Base-by-base conservation (phyloP, 2,113 vertebrate species). In the Myrmecophaga tridactyla region DNA sequence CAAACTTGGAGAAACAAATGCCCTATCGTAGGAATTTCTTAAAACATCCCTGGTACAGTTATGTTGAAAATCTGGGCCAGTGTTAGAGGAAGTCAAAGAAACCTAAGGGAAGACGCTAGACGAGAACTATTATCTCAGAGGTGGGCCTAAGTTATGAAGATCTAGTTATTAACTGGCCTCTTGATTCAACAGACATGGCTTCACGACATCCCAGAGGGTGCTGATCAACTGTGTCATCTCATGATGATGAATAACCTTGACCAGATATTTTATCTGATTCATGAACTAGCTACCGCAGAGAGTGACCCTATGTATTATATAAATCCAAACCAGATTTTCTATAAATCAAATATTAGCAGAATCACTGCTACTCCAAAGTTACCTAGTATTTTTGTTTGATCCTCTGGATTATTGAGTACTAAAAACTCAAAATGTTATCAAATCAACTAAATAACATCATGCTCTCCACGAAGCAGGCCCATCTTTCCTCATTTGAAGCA, bases 261-360 rank as follows among this genome's bases (percentile, higher is more conserved):
- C 51, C 31, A 48, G n/a, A 41, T 75, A 84, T 70, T 58, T 89
- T 89, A 67, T 65, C 77, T 77, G 76, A 94, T 72, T 89, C 46
- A 48, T 67, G 29, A 93, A 81, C 51, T 93, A 93, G 15, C 31
- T 89, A 36, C 86, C 46, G 81, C 65, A 60, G 34, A 84, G 34
- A 94, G 27, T 76, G 65, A 18, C 7, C 20, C 20, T 65, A 36
- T 88, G 53, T 39, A 84, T 78, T 75, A 48, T 17, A 94, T 34
- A 90, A 84, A 39, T 20, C 72, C 56, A 92, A 88, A 73, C 31
- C 34, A 53, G 36, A 39, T 76, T 92, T 96, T 56, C 84, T 94
- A 53, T 29, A 11, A 76, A n/a, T 77, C 27, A 31, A 18, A 20
- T 23, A 86, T 43, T 65, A 12, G 34, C 21, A 69, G 23, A 29